Conservation (phyloP, 2,797 vertebrate species). For the Ctenosaura bakeri region DNA sequence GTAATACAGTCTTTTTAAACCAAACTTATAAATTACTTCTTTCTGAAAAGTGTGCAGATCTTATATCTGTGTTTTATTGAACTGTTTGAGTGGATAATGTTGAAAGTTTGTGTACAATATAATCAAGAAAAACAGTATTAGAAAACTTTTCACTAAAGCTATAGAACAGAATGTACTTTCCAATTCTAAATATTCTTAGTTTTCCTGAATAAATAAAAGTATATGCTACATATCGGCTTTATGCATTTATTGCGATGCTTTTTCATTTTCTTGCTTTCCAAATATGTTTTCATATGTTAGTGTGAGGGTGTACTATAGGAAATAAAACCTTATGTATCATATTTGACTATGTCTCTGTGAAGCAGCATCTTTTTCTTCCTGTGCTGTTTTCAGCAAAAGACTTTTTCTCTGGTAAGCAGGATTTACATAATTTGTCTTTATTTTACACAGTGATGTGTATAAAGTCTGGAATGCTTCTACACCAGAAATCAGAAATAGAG, state of each 20-base stretch:
- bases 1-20: no score
- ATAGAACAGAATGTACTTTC: background rate
- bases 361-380: background rate
- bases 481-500: conserved; percentile 11
- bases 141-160: background rate
- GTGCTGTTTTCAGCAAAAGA: background rate
- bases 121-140: background rate
- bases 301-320: background rate
- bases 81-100: background rate
- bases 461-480: background rate
- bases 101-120: background rate
- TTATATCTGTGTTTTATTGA: background rate
- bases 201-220: background rate
- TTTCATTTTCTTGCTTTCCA: background rate
- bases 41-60: background rate
- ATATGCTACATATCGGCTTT: background rate
- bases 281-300: background rate
- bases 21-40: background rate
- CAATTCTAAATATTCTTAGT: background rate
- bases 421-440: conserved; percentile 1
- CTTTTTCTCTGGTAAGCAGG: background rate
- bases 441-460: background rate
- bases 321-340: background rate
- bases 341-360: background rate
- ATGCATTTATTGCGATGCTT: background rate